Evolutionary conservation across 1,140 invertebrate genomes (phyloP), one percentile per base, ranked within the genome.

Genomic region (Temnothorax curvispinosus): DNA sequence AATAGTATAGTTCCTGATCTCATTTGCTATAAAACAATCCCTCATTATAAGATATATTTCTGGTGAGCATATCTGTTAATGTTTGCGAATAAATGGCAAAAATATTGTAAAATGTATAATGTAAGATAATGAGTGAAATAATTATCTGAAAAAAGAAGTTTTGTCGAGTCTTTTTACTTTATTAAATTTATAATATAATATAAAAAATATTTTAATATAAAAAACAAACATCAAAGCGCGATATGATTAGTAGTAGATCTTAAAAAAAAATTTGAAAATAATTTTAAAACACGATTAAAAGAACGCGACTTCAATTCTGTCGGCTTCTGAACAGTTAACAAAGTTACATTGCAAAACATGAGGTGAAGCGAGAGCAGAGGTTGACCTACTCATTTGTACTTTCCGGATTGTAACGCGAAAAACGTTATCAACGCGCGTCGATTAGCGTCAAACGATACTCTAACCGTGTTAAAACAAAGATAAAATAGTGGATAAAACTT

Each of bases 371-470:
- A 41, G 15, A 77, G 54, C 21, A 60, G 47, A 80, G 64, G 32
- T 80, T 60, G 64, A 71, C 62, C 52, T 54, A 87, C 67, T 71
- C 60, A 50, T 81, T 72, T 54, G 54, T 81, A 50, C 72, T 91
- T 91, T 80, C 27, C 65, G 50, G 69, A 65, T 84, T 85, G 76
- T 64, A 62, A 74, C 38, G 82, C 62, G 82, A 84, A 85, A 89
- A 86, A 86, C 44, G 74, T 84, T 67, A 75, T 64, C 62, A 64
- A 85, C 60, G 60, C 52, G 81, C 84, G 87, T 91, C 89, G 90
- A 91, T 91, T 91, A 91, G 60, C 69, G 67, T 77, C 71, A 15
- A 76, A 74, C 64, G 35, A 5, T 58, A 21, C 41, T 58, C 58
- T 71, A 69, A 86, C 8, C 58, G 32, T 41, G 44, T 85, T 75